These are phyloP conservation scores for Capitella teleta DNA, from an alignment of 1,140 invertebrate species.

Conservation along the genomic window DNA sequence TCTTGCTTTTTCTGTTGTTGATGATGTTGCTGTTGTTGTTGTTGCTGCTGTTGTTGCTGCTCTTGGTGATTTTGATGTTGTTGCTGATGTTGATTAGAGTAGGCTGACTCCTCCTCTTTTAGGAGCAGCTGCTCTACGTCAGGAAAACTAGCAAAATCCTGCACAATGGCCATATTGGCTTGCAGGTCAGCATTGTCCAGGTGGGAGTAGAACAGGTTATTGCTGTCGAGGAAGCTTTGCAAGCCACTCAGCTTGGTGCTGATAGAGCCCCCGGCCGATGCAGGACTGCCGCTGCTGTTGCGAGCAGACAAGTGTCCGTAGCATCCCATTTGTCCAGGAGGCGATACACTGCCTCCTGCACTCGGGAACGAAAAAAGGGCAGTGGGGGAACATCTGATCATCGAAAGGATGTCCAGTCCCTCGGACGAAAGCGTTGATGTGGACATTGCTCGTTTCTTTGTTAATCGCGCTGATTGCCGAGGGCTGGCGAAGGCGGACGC, in stretches of 20 bases:
- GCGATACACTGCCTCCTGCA: conserved; percentile 22
- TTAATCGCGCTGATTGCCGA: conserved; percentile 28
- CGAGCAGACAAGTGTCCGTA: conserved; percentile 87
- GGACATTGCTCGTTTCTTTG: conserved; percentile 70
- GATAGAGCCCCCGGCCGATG: conserved; percentile 5
- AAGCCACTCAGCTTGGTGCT: background rate
- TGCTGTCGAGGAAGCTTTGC: too few species aligned
- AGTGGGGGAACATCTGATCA: conserved; percentile 88
- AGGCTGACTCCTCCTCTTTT: background rate
- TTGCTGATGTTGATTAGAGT: background rate
- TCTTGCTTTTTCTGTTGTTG: too few species aligned
- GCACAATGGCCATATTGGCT: too few species aligned
- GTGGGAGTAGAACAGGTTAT: too few species aligned
- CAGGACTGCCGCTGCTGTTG: conserved; percentile 24
- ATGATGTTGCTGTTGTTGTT: too few species aligned
- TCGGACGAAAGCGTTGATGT: conserved; percentile 84
- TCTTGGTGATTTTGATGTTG: background rate
- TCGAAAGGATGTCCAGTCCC: conserved; percentile 66
- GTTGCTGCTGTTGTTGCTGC: too few species aligned
- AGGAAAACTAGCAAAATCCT: too few species aligned
- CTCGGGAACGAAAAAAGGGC: conserved; percentile 57
- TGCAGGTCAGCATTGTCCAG: too few species aligned
- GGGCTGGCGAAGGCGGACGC: conserved; percentile 27
- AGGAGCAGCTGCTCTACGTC: too few species aligned
- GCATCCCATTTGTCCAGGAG: conserved; percentile 47